Evolutionary conservation across 2,797 vertebrate species (phyloP), one percentile per base, ranked within the genome.

Genomic region (Numenius phaeopus): DNA sequence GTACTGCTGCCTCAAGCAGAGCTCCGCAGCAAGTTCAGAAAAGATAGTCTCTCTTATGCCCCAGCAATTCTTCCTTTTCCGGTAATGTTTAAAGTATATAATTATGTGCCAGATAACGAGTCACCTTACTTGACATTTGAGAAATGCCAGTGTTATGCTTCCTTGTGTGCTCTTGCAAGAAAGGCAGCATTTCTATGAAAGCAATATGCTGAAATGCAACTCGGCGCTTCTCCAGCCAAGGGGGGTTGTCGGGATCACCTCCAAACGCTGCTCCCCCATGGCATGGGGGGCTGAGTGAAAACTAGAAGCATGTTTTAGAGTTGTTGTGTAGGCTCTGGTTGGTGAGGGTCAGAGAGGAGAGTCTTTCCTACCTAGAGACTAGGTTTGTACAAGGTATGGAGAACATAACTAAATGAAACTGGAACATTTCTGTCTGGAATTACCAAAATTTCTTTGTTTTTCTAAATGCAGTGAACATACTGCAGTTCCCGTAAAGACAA

Each of bases 61-160:
- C 27, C 72, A 88, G 55, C 40, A 76, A 55, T 79, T 89, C 64
- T 92, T 89, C 47, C 64, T 77, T 89, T 85, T 85, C 59, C 67
- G 77, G 59, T 59, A 90, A 94, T 71, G 40, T 80, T 92, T 87
- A 84, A 83, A 87, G 47, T 64, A 73, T 52, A 62, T 54, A 66
- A 84, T 79, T 84, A 90, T 16, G 39, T 70, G 78, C 67, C 78
- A 87, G 83, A 87, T 80, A 94, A 90, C 1, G 3, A 94, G 39
- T 83, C 87, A 84, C 86, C 89, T 90, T 84, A 82, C 65, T 47
- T 84, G 78, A 94, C 89, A 92, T 94, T 84, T 89, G 81, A 87
- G 78, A 95, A 96, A 87, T 23, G 22, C 44, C 83, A 92, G 26
- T 23, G 39, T 87, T 76, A 75, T 21, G 10, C 39, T 94, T 84